Percentiles rank a stretch among this genome's conserved stretches.
These are phyloP conservation scores for Callospermophilus lateralis DNA, from an alignment of 2,113 vertebrate genomes.

Conservation along the genomic window DNA sequence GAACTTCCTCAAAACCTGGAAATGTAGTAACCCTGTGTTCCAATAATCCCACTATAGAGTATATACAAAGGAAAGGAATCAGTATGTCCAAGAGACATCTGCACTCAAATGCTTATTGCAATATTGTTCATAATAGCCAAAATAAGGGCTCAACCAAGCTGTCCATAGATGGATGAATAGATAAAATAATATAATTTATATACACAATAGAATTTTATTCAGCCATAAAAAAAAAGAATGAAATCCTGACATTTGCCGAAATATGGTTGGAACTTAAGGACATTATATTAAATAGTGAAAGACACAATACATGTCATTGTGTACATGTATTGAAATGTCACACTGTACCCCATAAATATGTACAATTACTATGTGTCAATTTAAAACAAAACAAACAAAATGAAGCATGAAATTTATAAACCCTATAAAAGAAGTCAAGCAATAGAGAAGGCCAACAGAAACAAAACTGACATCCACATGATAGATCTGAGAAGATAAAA, in stretches of 20 bases:
- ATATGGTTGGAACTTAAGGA: background rate
- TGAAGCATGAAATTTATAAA: constrained; percentile 2
- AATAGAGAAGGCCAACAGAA: background rate
- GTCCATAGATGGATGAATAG: background rate
- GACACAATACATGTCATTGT: background rate
- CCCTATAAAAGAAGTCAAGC: background rate
- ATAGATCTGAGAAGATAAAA: background rate
- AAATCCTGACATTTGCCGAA: background rate
- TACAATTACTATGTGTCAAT: background rate
- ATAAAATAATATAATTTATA: background rate
- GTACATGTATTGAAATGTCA: background rate
- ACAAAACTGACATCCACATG: background rate
- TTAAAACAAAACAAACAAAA: background rate
- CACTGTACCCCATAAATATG: background rate
- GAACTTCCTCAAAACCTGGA: background rate
- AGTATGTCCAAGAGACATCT: background rate
- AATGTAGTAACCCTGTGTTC: background rate
- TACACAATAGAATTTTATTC: background rate
- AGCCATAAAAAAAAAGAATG: background rate
- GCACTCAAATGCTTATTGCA: background rate
- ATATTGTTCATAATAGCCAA: background rate
- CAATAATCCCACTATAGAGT: background rate
- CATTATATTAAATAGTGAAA: background rate
- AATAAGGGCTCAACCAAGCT: background rate
- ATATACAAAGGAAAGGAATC: background rate